Conservation (phyloP, 1,140 invertebrate species). For the Maconellicoccus hirsutus region DNA sequence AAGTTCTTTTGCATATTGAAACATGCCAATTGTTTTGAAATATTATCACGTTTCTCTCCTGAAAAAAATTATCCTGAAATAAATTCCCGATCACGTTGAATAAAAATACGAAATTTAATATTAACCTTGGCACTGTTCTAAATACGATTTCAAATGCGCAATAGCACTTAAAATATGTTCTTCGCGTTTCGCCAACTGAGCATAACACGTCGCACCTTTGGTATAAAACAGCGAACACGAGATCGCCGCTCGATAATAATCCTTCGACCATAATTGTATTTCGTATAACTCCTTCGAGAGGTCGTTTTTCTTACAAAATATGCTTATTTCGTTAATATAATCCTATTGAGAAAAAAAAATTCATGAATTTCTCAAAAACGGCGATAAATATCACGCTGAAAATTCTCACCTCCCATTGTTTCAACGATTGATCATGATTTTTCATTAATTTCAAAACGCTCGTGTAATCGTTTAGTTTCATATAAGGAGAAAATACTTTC, state of each 20-base stretch:
- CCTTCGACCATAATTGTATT: constrained; percentile 51
- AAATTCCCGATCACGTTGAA: background rate
- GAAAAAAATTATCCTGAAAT: background rate
- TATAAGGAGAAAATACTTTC: constrained; percentile 49
- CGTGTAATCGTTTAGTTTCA: constrained; percentile 45
- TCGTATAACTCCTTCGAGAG: constrained; percentile 53
- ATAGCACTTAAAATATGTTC: constrained; percentile 48
- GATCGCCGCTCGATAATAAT: constrained; percentile 57
- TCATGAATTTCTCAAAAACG: background rate
- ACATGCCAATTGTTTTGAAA: background rate
- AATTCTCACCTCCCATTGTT: background rate
- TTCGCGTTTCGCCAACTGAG: constrained; percentile 40
- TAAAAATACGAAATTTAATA: background rate
- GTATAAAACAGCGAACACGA: constrained; percentile 59
- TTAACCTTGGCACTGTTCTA: background rate
- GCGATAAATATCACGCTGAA: background rate
- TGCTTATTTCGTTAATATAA: constrained; percentile 51
- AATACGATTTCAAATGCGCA: constrained; percentile 42
- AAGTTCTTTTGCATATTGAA: background rate
- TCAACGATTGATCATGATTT: background rate
- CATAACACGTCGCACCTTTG: constrained; percentile 41
- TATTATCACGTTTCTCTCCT: background rate
- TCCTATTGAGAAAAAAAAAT: constrained; percentile 30
- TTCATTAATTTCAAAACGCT: background rate
- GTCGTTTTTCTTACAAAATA: constrained; percentile 48